Percentiles rank a stretch among this genome's conserved stretches.
These are phyloP conservation scores for Rhamnusium bicolor DNA, from an alignment of 2,888 invertebrate species.

Conservation along the genomic window DNA sequence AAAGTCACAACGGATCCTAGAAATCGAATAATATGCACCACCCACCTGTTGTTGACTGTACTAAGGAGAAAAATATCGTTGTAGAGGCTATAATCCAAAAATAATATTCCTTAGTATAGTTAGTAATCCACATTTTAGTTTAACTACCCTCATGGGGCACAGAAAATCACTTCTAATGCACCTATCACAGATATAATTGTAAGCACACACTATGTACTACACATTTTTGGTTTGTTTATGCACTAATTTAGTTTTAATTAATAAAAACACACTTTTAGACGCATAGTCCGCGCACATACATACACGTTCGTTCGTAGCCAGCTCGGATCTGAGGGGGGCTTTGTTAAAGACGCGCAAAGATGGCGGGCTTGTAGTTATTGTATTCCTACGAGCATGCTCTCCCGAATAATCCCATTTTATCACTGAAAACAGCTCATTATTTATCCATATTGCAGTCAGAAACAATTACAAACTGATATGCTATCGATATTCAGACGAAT, in stretches of 20 bases:
- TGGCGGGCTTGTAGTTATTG: constrained; percentile 64
- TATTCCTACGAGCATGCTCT: constrained; percentile 64
- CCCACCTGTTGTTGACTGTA: constrained; percentile 77
- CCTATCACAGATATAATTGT: constrained; percentile 70
- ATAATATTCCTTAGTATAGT: constrained; percentile 76
- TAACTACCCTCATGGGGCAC: constrained; percentile 70
- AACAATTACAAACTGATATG: background rate
- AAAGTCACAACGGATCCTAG: background rate
- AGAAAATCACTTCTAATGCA: constrained; percentile 66
- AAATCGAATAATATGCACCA: constrained; percentile 32
- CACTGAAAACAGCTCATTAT: constrained; percentile 17
- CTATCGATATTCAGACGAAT: background rate
- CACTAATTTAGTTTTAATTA: constrained; percentile 49
- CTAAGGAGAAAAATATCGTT: constrained; percentile 71
- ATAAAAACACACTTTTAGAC: constrained; percentile 49
- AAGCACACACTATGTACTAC: constrained; percentile 61
- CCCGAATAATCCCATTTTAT: constrained; percentile 14
- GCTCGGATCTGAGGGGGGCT: constrained; percentile 62
- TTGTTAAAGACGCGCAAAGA: constrained; percentile 67
- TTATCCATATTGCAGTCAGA: background rate
- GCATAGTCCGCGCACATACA: constrained; percentile 52
- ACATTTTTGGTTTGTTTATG: constrained; percentile 54
- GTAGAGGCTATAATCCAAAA: constrained; percentile 78
- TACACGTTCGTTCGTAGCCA: constrained; percentile 56
- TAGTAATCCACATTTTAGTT: constrained; percentile 79